Evolutionary conservation across 2,797 vertebrate species (phyloP).

Genomic region (Characodon lateralis): DNA sequence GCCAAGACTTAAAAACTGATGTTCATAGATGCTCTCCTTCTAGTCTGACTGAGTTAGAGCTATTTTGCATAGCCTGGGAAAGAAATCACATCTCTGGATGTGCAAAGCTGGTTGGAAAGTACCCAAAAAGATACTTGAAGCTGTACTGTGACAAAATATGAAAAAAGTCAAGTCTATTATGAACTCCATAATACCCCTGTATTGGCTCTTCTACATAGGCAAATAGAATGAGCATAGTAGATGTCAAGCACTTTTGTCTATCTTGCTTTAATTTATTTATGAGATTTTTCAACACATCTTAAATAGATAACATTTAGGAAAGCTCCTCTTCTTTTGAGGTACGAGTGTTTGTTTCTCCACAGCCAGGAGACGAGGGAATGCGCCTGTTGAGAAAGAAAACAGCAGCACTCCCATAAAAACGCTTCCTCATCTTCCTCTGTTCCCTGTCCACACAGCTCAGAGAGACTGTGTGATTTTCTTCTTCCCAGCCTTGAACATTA

Average conservation of each 20-base stretch:
- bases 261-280: constrained; percentile 65
- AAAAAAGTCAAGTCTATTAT: not conserved
- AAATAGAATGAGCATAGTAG: constrained; percentile 20
- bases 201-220: constrained; percentile 34
- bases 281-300: constrained; percentile 55
- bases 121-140: not conserved
- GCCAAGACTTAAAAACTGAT: not conserved
- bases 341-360: constrained; percentile 75
- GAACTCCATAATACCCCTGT: not conserved
- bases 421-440: constrained; percentile 23
- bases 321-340: constrained; percentile 70
- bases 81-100: not conserved
- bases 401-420: constrained; percentile 71
- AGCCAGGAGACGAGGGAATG: constrained; percentile 72
- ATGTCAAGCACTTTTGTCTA: constrained; percentile 45
- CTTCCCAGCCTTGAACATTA: constrained; percentile 32
- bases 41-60: not conserved
- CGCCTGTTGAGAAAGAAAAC: constrained; percentile 59
- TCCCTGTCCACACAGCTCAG: constrained; percentile 40
- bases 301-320: constrained; percentile 66
- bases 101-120: not conserved
- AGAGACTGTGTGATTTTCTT: constrained; percentile 38
- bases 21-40: not conserved
- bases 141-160: not conserved
- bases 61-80: not conserved